phyloP scores from a whole-genome alignment of 2,797 vertebrate genomes.

The Gambelia wislizenii region DNA sequence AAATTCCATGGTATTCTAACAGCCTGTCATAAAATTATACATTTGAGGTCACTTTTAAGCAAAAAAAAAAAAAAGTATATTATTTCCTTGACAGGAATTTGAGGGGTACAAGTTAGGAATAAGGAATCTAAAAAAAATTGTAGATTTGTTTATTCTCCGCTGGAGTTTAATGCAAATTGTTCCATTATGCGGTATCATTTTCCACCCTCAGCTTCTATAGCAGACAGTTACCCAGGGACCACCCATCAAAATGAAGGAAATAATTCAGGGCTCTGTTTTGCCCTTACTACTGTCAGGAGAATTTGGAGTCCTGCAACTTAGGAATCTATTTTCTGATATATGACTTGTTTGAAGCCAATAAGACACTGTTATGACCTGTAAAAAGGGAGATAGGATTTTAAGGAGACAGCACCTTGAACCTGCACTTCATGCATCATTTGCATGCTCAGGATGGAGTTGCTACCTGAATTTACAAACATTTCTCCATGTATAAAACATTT shows the following conservation, averaged over 20 bases:
- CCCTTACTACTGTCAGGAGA: constrained; percentile 51
- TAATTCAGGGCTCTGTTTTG: constrained; percentile 57
- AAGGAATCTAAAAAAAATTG: constrained; percentile 43
- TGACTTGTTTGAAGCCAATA: constrained; percentile 43
- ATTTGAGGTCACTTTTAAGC: constrained; percentile 49
- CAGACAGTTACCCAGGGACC: constrained; percentile 39
- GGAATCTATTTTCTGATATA: constrained; percentile 45
- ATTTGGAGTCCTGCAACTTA: constrained; percentile 40
- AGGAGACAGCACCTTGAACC: constrained; percentile 7
- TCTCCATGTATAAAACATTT: neutral
- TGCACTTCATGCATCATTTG: constrained; percentile 20
- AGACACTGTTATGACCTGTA: constrained; percentile 35
- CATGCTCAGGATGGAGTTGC: constrained; percentile 29
- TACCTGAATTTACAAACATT: constrained; percentile 29
- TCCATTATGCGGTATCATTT: constrained; percentile 41
- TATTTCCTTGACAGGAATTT: constrained; percentile 56
- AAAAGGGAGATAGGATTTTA: constrained; percentile 44
- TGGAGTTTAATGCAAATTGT: constrained; percentile 50
- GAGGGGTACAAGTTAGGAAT: constrained; percentile 37
- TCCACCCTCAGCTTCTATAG: constrained; percentile 21
- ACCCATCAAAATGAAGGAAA: constrained; percentile 44
- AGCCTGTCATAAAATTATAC: constrained; percentile 55
- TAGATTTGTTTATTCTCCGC: constrained; percentile 25
- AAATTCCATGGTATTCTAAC: constrained; percentile 35
- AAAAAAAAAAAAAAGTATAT: constrained; percentile 42